Evolutionary conservation across 2,797 vertebrate genomes (phyloP).

Genomic region (Garrulus glandarius): DNA sequence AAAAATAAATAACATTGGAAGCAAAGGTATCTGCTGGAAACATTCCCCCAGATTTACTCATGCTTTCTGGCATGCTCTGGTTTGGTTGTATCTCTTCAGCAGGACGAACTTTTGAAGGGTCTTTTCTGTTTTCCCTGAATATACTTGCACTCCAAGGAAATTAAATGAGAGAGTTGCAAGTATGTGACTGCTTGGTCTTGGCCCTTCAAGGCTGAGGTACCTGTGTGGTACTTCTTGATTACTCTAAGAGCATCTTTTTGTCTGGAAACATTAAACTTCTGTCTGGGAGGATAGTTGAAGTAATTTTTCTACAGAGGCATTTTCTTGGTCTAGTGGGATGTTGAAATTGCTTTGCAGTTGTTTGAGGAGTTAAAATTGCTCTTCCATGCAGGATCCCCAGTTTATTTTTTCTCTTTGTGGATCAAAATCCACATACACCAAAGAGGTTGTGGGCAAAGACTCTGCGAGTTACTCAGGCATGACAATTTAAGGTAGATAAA

Average conservation of each 20-base stretch:
- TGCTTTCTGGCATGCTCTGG: fast-evolving
- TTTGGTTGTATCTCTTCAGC: background rate
- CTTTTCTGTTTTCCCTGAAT: background rate
- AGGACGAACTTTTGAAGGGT: background rate
- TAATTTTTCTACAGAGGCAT: background rate
- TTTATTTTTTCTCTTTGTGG: background rate
- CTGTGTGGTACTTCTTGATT: background rate
- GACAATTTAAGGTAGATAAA: background rate
- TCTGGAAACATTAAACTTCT: background rate
- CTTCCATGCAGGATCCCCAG: background rate
- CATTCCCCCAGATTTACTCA: background rate
- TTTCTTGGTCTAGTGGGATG: background rate
- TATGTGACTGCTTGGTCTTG: background rate
- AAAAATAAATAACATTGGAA: background rate
- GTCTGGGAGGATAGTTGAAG: background rate
- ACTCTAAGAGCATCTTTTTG: background rate
- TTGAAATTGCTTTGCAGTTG: background rate
- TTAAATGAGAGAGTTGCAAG: background rate
- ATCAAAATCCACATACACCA: background rate
- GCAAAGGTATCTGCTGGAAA: background rate
- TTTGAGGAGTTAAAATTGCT: background rate
- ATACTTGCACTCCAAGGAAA: background rate
- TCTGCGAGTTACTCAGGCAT: background rate
- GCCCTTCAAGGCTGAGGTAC: background rate
- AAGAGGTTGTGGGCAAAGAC: background rate